phyloP scores from a whole-genome alignment of 2,113 vertebrate genomes.

The Carassius carassius region DNA sequence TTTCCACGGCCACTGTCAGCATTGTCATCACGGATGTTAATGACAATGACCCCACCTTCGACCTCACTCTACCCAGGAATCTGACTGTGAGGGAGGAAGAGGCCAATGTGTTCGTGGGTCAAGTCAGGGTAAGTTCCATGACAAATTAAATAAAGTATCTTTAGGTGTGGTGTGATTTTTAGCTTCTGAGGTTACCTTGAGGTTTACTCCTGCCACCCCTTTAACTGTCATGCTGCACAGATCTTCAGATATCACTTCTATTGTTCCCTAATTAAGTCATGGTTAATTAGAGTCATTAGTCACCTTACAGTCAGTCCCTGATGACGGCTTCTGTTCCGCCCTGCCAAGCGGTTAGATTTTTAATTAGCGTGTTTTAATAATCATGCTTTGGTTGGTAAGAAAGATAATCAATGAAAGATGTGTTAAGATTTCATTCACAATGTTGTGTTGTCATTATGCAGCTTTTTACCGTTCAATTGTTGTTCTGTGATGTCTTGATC shows the following conservation, averaged over 20 bases:
- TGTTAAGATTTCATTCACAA: conserved; percentile 40
- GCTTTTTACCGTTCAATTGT: conserved; percentile 7
- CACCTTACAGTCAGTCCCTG: conserved; percentile 48
- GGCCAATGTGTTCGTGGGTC: too few species aligned
- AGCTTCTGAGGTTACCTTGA: not conserved
- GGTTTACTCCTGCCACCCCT: not conserved
- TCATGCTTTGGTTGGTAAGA: conserved; percentile 61
- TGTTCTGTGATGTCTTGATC: conserved; percentile 31
- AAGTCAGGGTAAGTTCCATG: too few species aligned
- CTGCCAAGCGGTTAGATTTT: conserved; percentile 56
- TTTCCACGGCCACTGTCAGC: too few species aligned
- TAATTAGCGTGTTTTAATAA: conserved; percentile 69
- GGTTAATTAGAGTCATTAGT: conserved; percentile 55
- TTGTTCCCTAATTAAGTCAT: conserved; percentile 48
- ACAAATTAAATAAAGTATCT: not conserved
- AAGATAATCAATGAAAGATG: conserved; percentile 62
- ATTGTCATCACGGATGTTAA: too few species aligned
- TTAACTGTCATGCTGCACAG: not conserved
- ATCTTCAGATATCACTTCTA: conserved; percentile 28
- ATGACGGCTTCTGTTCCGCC: conserved; percentile 60
- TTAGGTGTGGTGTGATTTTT: not conserved
- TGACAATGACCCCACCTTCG: too few species aligned
- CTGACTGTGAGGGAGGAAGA: too few species aligned
- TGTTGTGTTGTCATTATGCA: conserved; percentile 17
- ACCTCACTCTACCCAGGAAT: too few species aligned